These are phyloP conservation scores for Eretmochelys imbricata DNA, from an alignment of 2,113 vertebrate species.

Conservation along the genomic window DNA sequence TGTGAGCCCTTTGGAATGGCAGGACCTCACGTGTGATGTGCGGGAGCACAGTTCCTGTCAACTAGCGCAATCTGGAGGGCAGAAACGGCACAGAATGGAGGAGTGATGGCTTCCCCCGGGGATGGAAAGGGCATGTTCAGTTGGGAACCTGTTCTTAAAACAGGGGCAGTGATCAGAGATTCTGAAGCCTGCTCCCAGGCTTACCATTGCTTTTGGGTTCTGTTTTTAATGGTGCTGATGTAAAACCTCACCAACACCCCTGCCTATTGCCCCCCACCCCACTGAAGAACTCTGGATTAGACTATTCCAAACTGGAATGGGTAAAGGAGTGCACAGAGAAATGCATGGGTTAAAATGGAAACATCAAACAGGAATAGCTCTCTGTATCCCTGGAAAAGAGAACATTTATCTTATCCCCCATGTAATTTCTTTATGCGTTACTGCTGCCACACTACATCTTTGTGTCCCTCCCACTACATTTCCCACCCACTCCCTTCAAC, in stretches of 20 bases:
- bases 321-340: background rate
- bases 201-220: slow-evolving; percentile 19
- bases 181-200: slow-evolving; percentile 32
- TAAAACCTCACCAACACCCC: background rate
- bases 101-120: slow-evolving; percentile 44
- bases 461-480: slow-evolving; percentile 74
- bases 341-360: slow-evolving; percentile 49
- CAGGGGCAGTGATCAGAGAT: slow-evolving; percentile 39
- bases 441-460: slow-evolving; percentile 70
- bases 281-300: slow-evolving; percentile 14
- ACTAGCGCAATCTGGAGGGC: slow-evolving; percentile 7
- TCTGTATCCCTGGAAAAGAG: slow-evolving; percentile 58
- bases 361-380: slow-evolving; percentile 50
- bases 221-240: slow-evolving; percentile 56
- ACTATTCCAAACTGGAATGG: rapidly evolving
- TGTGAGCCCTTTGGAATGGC: background rate
- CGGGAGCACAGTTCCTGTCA: slow-evolving; percentile 11
- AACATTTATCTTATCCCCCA: slow-evolving; percentile 63
- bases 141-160: slow-evolving; percentile 59
- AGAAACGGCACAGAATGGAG: slow-evolving; percentile 36
- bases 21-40: background rate
- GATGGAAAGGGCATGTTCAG: slow-evolving; percentile 52
- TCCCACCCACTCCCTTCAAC: slow-evolving; percentile 61
- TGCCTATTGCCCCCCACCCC: background rate
- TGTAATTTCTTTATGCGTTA: slow-evolving; percentile 70